Percentiles rank a stretch among this genome's conserved stretches.
Conservation (phyloP, 2,888 invertebrate genomes). For the Cancer borealis region DNA sequence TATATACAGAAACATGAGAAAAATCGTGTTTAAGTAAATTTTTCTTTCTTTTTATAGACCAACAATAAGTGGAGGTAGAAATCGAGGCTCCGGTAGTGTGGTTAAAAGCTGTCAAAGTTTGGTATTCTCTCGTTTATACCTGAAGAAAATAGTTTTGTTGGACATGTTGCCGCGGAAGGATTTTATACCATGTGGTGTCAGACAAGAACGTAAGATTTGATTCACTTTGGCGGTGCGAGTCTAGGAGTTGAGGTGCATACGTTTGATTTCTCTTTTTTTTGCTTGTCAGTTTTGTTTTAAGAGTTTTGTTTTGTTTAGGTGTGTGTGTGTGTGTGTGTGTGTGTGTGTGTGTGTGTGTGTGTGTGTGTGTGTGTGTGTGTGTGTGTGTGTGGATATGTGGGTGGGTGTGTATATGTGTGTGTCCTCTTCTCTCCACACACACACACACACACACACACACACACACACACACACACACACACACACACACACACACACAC, state of each 20-base stretch:
- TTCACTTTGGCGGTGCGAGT: not conserved
- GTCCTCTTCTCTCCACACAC: no score
- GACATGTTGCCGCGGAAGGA: not conserved
- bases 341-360: not conserved
- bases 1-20: no score
- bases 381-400: not conserved
- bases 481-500: no score
- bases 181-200: not conserved
- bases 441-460: no score
- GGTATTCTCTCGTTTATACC: not conserved
- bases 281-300: not conserved
- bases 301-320: not conserved
- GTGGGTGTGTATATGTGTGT: no score
- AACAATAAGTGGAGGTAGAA: not conserved
- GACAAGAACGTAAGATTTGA: not conserved
- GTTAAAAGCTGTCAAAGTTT: not conserved
- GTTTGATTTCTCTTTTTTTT: not conserved
- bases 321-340: not conserved
- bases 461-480: no score
- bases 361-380: not conserved
- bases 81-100: not conserved
- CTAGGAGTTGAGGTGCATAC: no score
- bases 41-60: no score
- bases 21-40: no score
- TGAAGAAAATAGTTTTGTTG: not conserved